Base-by-base conservation (phyloP, 37 sponge, comb jelly and placozoan genomes). In the Chondrosia reniformis region DNA sequence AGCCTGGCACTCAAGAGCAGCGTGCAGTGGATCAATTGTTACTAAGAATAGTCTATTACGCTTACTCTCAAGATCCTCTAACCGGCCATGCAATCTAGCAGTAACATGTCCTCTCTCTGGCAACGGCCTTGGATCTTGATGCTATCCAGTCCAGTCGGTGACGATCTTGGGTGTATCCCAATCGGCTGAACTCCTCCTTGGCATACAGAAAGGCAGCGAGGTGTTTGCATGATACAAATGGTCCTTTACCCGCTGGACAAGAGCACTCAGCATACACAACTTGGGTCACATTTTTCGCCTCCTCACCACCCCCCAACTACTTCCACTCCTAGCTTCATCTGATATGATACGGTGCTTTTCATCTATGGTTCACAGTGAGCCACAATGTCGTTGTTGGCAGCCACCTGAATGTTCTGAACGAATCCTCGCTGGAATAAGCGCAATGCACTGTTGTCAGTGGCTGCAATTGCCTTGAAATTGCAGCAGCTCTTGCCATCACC, bases 341-440 rank as follows among this genome's bases (percentile, higher is more conserved):
- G 45, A 42, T 73, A 73, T 45, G 74, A 21, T 12, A 30, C 30
- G 3, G 46, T 45, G 25, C 46, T 73, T 45, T 45, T 41, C 74
- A 73, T 73, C 46, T 73, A 43, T 2, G 74, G 74, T 45, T 73
- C 74, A 73, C 74, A 73, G 45, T 46, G 45, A 73, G 74, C 74
- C 45, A 64, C 66, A 9, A 64, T 33, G 4, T 64, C 33, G 66
- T 7, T 32, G 34, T 30, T 33, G 34, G 66, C 66, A 33, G 66
- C 66, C 33, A 64, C 66, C 66, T 64, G 31, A 32, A 64, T 64
- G 31, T n/a, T 30, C 34, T 64, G 66, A 12, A 64, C 66, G 6
- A 64, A 64, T 33, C 66, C 34, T 64, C 66, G 66, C 66, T 64
- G 66, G 7, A 64, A 64, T 64, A 64, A 64, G 7, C 33, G 66